Percentiles rank a stretch among this genome's conserved stretches.
Evolutionary conservation across 2,888 invertebrate genomes (phyloP).

Genomic region (Hipparchia semele): DNA sequence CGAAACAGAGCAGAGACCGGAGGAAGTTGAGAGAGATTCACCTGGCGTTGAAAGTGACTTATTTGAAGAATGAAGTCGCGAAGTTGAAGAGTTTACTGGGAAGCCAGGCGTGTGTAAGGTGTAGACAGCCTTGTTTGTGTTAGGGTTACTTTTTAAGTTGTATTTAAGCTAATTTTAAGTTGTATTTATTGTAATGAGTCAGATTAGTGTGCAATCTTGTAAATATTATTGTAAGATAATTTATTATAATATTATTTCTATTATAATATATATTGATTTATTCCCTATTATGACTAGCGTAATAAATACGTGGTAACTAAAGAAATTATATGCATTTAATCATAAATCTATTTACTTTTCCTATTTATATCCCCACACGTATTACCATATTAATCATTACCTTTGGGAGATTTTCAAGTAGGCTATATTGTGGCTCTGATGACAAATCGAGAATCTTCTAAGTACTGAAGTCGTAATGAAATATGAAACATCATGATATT

Average conservation of each 20-base stretch:
- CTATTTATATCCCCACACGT: too few relatives aligned
- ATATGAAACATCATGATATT: too few relatives aligned
- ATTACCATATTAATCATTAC: too few relatives aligned
- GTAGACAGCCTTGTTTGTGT: slow-evolving; percentile 33
- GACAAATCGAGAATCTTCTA: too few relatives aligned
- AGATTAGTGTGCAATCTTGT: slow-evolving; percentile 38
- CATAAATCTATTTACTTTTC: too few relatives aligned
- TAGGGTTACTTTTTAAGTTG: slow-evolving; percentile 22
- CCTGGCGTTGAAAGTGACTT: slow-evolving; percentile 93
- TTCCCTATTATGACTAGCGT: background rate
- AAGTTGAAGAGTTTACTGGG: slow-evolving; percentile 54
- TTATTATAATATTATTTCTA: slow-evolving; percentile 19
- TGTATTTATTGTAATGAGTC: slow-evolving; percentile 24
- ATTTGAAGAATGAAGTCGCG: slow-evolving; percentile 77
- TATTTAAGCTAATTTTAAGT: slow-evolving; percentile 9
- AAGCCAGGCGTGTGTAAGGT: slow-evolving; percentile 40
- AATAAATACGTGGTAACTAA: background rate
- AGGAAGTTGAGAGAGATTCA: slow-evolving; percentile 96
- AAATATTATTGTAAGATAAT: slow-evolving; percentile 35
- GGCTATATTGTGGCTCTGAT: too few relatives aligned
- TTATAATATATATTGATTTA: background rate
- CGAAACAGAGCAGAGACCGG: slow-evolving; percentile 96
- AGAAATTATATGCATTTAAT: background rate
- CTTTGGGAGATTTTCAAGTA: too few relatives aligned
- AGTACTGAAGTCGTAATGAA: too few relatives aligned